Evolutionary conservation across 2,888 invertebrate species (phyloP).

Genomic region (Nephrotoma appendiculata): DNA sequence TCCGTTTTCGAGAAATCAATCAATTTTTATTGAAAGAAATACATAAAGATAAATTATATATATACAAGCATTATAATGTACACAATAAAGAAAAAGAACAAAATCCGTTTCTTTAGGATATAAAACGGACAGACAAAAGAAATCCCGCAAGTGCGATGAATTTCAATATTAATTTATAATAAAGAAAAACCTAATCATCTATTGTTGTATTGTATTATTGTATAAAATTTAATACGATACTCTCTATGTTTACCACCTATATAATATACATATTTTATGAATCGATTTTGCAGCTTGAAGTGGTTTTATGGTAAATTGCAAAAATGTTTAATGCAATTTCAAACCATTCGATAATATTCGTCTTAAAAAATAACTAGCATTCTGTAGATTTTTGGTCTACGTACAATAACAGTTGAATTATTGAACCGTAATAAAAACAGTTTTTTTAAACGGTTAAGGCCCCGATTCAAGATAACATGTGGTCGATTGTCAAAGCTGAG

Average conservation of each 20-base stretch:
- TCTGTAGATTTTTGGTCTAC: too few species aligned
- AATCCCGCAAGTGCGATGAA: not conserved
- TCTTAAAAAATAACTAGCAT: too few species aligned
- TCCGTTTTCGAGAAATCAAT: not conserved
- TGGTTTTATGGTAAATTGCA: too few species aligned
- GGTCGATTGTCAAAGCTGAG: too few species aligned
- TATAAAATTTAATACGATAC: not conserved
- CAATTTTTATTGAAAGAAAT: not conserved
- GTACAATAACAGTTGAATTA: too few species aligned
- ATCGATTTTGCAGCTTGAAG: too few species aligned
- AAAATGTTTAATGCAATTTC: too few species aligned
- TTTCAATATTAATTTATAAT: not conserved
- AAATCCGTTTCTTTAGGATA: not conserved
- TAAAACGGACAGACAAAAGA: not conserved
- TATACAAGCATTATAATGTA: not conserved
- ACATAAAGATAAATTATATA: not conserved
- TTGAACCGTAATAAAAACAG: too few species aligned
- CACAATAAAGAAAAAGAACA: not conserved
- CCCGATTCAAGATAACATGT: too few species aligned
- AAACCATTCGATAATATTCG: too few species aligned
- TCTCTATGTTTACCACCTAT: not conserved
- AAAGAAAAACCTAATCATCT: not conserved
- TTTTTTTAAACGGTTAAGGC: too few species aligned
- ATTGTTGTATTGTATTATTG: not conserved
- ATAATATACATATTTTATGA: too few species aligned